A percentile compares a stretch with the other conserved stretches of the same genome.
These are phyloP conservation scores for Crioceris asparagi DNA, from an alignment of 2,888 invertebrate species.

Conservation along the genomic window DNA sequence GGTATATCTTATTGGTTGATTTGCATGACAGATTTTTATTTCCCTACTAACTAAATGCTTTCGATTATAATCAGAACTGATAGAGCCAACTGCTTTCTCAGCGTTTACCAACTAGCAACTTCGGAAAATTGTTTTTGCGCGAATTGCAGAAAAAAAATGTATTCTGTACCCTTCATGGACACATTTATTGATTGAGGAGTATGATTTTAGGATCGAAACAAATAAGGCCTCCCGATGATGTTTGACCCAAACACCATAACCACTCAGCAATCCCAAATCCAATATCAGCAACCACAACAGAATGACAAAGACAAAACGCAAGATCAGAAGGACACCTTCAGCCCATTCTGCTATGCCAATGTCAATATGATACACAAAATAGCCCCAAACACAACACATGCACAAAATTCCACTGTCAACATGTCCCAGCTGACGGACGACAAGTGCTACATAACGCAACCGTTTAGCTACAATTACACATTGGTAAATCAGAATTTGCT, in stretches of 20 bases:
- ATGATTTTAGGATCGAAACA: neutral
- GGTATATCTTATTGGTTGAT: too few species aligned
- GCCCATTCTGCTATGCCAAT: conserved; percentile 60
- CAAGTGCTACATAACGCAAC: conserved; percentile 67
- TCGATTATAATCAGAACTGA: too few species aligned
- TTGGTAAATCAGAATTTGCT: conserved; percentile 75
- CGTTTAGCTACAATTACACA: conserved; percentile 72
- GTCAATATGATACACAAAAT: conserved; percentile 60
- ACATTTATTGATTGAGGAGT: too few species aligned
- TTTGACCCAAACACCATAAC: conserved; percentile 39
- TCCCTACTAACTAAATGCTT: too few species aligned
- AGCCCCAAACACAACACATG: conserved; percentile 33
- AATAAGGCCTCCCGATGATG: conserved; percentile 24
- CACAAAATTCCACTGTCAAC: conserved; percentile 40
- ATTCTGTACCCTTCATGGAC: too few species aligned
- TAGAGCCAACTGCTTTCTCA: too few species aligned
- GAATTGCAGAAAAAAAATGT: too few species aligned
- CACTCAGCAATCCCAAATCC: conserved; percentile 36
- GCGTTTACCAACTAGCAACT: too few species aligned
- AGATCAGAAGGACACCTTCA: conserved; percentile 43
- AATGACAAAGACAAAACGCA: conserved; percentile 32
- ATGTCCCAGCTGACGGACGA: conserved; percentile 59
- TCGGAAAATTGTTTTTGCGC: too few species aligned
- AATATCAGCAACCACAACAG: conserved; percentile 30
- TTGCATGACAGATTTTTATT: too few species aligned